Conservation (phyloP, 1,140 invertebrate species). For the Phenacoccus solenopsis region DNA sequence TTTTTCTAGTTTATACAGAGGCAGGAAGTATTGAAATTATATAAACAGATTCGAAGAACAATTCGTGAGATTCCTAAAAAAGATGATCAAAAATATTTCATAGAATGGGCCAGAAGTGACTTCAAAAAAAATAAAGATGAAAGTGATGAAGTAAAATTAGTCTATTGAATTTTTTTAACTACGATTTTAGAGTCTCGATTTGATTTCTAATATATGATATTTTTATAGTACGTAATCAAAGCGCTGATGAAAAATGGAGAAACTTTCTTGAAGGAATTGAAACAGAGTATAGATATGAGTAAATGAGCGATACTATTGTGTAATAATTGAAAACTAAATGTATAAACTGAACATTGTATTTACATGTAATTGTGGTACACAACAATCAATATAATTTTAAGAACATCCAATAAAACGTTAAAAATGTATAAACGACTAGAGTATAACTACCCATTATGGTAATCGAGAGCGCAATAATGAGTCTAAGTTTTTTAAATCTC, state of each 20-base stretch:
- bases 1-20: not conserved
- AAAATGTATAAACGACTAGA: slow-evolving; percentile 34
- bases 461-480: slow-evolving; percentile 38
- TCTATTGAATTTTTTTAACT: not conserved
- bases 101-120: not conserved
- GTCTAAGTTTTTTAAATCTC: slow-evolving; percentile 36
- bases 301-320: not conserved
- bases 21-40: not conserved
- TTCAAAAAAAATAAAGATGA: not conserved
- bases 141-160: not conserved
- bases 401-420: slow-evolving; percentile 28
- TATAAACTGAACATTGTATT: not conserved
- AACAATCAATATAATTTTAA: not conserved
- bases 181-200: no score
- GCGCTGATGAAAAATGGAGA: not conserved
- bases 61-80: not conserved
- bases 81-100: not conserved
- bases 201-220: not conserved
- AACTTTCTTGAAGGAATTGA: not conserved
- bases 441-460: slow-evolving; percentile 41
- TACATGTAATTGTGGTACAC: not conserved
- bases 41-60: not conserved
- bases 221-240: not conserved
- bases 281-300: not conserved
- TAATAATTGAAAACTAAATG: not conserved